These are phyloP conservation scores for Loripinus fragilis DNA, from an alignment of 2,888 invertebrate species.

Conservation along the genomic window DNA sequence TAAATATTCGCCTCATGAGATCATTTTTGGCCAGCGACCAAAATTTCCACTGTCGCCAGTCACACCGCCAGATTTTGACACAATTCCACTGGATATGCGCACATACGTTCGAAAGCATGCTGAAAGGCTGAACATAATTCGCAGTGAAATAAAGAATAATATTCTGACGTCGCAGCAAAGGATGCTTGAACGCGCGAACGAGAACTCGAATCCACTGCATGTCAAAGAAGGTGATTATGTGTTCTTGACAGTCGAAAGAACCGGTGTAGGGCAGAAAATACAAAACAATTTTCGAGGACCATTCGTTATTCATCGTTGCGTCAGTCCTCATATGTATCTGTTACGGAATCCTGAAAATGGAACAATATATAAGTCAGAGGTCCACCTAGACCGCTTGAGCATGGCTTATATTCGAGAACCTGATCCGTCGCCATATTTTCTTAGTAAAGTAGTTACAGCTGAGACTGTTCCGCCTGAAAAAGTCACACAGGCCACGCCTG, in stretches of 20 bases:
- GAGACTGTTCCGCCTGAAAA: background rate
- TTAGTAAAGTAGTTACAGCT: slow-evolving; percentile 3
- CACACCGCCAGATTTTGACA: slow-evolving; percentile 20
- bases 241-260: slow-evolving; percentile 10
- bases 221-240: slow-evolving; percentile 31
- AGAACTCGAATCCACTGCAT: background rate
- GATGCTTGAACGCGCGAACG: slow-evolving; percentile 18
- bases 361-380: background rate
- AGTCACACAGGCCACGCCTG: background rate
- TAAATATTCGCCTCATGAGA: slow-evolving; percentile 8
- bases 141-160: slow-evolving; percentile 6
- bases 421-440: background rate
- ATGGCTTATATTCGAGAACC: slow-evolving; percentile 8
- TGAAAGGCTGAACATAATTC: background rate
- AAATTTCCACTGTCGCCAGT: slow-evolving; percentile 19
- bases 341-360: slow-evolving; percentile 30
- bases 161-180: background rate
- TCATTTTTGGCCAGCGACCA: slow-evolving; percentile 13
- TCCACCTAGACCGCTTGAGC: slow-evolving; percentile 4
- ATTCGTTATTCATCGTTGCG: slow-evolving; percentile 33
- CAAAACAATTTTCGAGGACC: slow-evolving; percentile 23
- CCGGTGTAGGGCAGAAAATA: slow-evolving; percentile 30
- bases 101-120: slow-evolving; percentile 16
- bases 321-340: slow-evolving; percentile 24
- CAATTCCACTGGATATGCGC: background rate